Percentiles rank a stretch among this genome's conserved stretches.
Conservation (phyloP, 2,113 vertebrate genomes). For the Bungarus multicinctus region DNA sequence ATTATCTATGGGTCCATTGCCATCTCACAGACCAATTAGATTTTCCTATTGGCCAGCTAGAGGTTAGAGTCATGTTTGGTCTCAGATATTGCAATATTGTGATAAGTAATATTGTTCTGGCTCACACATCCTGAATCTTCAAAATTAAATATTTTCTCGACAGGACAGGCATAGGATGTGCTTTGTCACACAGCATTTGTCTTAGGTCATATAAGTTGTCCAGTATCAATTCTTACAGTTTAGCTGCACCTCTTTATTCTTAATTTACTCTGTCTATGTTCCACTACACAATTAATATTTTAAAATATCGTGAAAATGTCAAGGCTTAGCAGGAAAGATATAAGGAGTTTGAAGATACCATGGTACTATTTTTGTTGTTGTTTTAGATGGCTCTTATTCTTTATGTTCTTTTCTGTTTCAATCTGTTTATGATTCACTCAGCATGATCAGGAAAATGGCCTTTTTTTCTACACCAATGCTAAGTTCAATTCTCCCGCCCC, state of each 20-base stretch:
- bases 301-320: neutral
- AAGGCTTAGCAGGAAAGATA: neutral
- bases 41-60: neutral
- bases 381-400: neutral
- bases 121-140: neutral
- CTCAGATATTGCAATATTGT: neutral
- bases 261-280: neutral
- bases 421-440: conserved; percentile 20
- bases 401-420: conserved; percentile 9
- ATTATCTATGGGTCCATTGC: neutral
- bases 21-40: neutral
- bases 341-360: neutral
- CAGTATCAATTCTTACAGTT: neutral
- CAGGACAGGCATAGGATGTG: neutral
- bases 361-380: neutral
- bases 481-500: neutral
- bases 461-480: conserved; percentile 23
- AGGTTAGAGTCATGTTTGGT: neutral
- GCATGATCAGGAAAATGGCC: conserved; percentile 5
- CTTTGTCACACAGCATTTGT: neutral
- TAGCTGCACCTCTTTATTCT: neutral
- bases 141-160: neutral
- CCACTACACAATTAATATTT: neutral
- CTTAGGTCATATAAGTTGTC: no score
- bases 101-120: neutral